Evolutionary conservation across 2,797 vertebrate genomes (phyloP), one percentile per base, ranked within the genome.

Genomic region (Cossypha caffra): DNA sequence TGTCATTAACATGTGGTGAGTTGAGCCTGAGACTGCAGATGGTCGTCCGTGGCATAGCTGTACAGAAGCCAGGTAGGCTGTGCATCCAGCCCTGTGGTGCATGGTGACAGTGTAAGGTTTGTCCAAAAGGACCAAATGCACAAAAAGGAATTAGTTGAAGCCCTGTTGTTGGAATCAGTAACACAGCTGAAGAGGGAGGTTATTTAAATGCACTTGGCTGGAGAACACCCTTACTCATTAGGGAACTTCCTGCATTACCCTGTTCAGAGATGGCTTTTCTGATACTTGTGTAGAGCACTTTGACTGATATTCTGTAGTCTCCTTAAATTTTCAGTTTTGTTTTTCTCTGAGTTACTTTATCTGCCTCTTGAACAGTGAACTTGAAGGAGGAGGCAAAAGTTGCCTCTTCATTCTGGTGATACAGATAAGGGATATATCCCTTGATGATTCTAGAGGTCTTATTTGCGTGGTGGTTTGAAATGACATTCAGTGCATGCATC

Each of bases 11-110:
- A 5, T 2, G 23, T 18, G 55, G 33, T 37, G 59, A 45, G 38
- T 25, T 1, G 17, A 66, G 31, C 73, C 52, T 37, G 28, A 72
- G 47, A 0, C 43, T 43, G 31, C 18, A 2, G 11, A 0, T 37
- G 25, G 28, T 5, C 3, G 13, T 24, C 8, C 19, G 0, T 26
- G 31, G 43, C 35, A 25, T 0, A 0, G 31, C 64, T 47, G 12
- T n/a, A 15, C n/a, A 45, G 68, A 20, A 76, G 20, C 64, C 61
- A 1, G 7, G 18, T 1, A 2, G 52, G 31, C 33, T 71, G n/a
- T 71, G 35, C n/a, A 4, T 48, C 35, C 42, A 52, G 66, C 28
- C 66, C 42, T 15, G 31, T 51, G 31, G 37, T 67, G 75, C 20
- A 3, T 47, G 47, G 17, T 43, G 51, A 26, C 31, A 9, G 8